Base-by-base conservation (phyloP, 2,797 vertebrate genomes). In the Coracias cyanogaster region DNA sequence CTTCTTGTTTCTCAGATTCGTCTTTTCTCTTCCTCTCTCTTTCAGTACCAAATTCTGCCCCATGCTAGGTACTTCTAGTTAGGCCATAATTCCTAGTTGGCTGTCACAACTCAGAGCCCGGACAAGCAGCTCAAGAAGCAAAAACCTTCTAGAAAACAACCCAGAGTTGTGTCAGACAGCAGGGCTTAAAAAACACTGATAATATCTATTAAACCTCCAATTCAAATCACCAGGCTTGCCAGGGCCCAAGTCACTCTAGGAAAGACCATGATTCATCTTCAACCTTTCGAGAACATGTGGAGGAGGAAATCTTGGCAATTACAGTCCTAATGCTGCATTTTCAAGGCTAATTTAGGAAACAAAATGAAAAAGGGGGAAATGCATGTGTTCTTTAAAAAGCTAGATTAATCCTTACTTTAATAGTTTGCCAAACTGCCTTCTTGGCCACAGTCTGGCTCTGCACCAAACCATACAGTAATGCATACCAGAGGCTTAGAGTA, bases 371-470 rank as follows among this genome's bases (percentile, higher is more conserved):
- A 74, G 11, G 1, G 5, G 1, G 3, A 71, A 91, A 85, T 26
- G 18, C 11, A 41, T 15, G 12, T 18, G 10, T 37, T 37, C 39
- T 82, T 67, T 4, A 21, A 88, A 94, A 82, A 69, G 6, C 1
- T 35, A 82, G 39, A 87, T 76, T 86, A 94, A 82, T 82, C 71
- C 31, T 90, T 70, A 43, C 17, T 79, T 88, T 62, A 84, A 84
- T 31, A 52, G 25, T 72, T 81, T 57, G 48, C 21, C 67, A 91
- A 94, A 79, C 60, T 8, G 16, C 19, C 28, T 51, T 67, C 57
- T 57, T 95, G 51, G 80, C 74, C 15, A 66, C 78, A 88, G n/a
- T 16, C 76, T 90, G 88, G 20, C 46, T 79, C 49, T 80, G 43
- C 74, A 81, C 21, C 78, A 95, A 93, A 79, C 26, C 21, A 86